Conservation (phyloP, 2,113 vertebrate species). For the Psilopsiagon aurifrons region DNA sequence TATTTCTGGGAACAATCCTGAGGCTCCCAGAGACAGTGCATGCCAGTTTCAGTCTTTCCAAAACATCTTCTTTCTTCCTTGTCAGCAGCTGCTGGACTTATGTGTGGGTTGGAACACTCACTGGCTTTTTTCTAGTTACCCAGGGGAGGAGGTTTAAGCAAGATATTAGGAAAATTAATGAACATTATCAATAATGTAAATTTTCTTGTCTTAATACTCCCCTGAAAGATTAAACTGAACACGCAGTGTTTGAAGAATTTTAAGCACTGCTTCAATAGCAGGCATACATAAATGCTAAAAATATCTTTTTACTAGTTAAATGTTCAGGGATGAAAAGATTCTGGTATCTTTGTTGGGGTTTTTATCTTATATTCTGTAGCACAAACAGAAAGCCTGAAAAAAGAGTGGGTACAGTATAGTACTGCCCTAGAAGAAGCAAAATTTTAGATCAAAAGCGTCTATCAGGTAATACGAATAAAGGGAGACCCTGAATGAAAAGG, state of each 20-base stretch:
- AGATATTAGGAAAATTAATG: background rate
- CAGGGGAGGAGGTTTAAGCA: background rate
- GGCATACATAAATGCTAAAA: background rate
- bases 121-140: background rate
- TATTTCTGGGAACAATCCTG: background rate
- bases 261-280: background rate
- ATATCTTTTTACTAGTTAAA: background rate
- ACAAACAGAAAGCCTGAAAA: background rate
- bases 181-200: background rate
- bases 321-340: background rate
- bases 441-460: background rate
- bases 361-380: background rate
- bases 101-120: background rate
- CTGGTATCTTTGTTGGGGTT: background rate
- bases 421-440: background rate
- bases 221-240: background rate
- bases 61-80: background rate
- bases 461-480: fast-evolving
- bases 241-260: background rate
- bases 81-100: background rate
- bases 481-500: background rate
- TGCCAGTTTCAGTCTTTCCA: background rate
- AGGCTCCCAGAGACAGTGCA: background rate
- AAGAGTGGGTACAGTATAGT: background rate
- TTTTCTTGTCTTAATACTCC: background rate